Percentiles rank a stretch among this genome's conserved stretches.
Conservation (phyloP, 2,888 invertebrate genomes). For the Pandemis heparana region DNA sequence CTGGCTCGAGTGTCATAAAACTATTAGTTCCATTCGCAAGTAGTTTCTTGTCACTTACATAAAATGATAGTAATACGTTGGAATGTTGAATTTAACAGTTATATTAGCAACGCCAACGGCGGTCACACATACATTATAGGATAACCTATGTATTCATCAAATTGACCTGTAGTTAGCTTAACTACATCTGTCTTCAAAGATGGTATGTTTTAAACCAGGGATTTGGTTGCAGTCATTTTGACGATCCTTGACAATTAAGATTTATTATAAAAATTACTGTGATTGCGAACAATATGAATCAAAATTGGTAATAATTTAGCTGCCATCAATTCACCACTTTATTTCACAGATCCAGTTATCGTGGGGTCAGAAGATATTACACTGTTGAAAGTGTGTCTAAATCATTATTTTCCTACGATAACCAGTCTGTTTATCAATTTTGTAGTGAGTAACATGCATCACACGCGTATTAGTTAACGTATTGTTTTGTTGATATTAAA, state of each 20-base stretch:
- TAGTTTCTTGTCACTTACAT: slow-evolving; percentile 18
- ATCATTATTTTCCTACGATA: not conserved
- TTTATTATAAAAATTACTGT: not conserved
- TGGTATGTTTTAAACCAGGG: slow-evolving; percentile 7
- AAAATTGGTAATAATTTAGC: too few species aligned
- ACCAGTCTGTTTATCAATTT: not conserved
- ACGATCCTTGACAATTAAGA: slow-evolving; percentile 1
- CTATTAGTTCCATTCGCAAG: not conserved
- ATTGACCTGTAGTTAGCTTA: slow-evolving; percentile 28
- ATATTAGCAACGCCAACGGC: slow-evolving; percentile 10
- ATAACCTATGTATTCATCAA: slow-evolving; percentile 24
- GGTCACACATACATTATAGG: slow-evolving; percentile 4
- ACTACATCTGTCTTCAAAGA: slow-evolving; percentile 11
- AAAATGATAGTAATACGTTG: slow-evolving; percentile 30
- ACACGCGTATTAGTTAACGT: slow-evolving; percentile 20
- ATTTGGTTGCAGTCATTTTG: not conserved
- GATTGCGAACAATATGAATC: not conserved
- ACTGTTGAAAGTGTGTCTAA: not conserved
- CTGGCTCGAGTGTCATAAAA: not conserved
- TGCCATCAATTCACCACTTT: not conserved
- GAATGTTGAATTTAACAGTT: slow-evolving; percentile 43
- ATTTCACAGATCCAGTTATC: not conserved
- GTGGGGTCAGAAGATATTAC: not conserved
- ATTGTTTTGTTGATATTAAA: not conserved
- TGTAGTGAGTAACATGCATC: slow-evolving; percentile 32